These are phyloP conservation scores for Sphaerophoria taeniata DNA, from an alignment of 2,888 invertebrate species.

Conservation along the genomic window DNA sequence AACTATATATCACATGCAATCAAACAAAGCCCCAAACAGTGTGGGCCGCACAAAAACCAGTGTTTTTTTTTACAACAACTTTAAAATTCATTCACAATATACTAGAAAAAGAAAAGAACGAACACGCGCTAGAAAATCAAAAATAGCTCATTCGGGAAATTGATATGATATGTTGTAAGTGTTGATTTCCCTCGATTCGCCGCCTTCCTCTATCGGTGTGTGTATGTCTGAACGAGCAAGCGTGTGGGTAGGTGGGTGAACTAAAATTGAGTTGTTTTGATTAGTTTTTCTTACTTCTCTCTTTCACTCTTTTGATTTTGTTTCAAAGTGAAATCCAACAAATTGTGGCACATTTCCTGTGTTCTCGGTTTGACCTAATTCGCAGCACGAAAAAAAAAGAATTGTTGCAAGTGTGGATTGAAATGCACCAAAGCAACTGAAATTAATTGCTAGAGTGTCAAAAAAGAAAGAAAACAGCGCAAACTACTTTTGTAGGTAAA, in stretches of 20 bases:
- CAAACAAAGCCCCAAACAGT: conserved; percentile 16
- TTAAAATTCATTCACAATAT: conserved; percentile 39
- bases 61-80: conserved; percentile 14
- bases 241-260: conserved; percentile 4
- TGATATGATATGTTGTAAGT: conserved; percentile 30
- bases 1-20: conserved; percentile 18
- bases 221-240: background rate
- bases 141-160: conserved; percentile 52
- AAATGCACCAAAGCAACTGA: conserved; percentile 24
- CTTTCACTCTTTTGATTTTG: background rate
- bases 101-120: background rate
- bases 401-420: conserved; percentile 17
- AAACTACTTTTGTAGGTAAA: background rate
- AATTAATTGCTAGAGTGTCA: conserved; percentile 13
- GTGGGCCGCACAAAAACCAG: conserved; percentile 14
- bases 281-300: conserved; percentile 1
- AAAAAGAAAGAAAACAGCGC: background rate
- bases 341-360: conserved; percentile 30
- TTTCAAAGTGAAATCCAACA: conserved; percentile 38
- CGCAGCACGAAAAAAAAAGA: background rate
- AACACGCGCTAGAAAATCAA: conserved; percentile 21
- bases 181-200: background rate
- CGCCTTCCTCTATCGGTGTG: conserved; percentile 8
- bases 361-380: conserved; percentile 45
- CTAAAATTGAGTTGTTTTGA: conserved; percentile 29